Percentiles rank a stretch among this genome's conserved stretches.
Evolutionary conservation across 1,140 invertebrate species (phyloP).

Genomic region (Thalassaphorura encarpata): DNA sequence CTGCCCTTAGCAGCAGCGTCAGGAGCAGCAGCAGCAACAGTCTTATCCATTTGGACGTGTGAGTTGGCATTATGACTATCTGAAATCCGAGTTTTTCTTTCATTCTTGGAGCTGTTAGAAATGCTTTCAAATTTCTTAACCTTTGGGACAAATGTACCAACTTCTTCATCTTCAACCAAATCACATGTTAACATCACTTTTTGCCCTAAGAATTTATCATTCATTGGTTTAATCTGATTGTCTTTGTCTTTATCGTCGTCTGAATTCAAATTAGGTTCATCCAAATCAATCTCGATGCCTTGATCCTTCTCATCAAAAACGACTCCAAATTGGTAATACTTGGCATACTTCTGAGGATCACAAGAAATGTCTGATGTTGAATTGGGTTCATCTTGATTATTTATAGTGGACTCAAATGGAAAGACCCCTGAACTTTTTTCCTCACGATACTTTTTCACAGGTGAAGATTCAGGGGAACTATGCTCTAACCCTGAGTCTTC

Average conservation of each 20-base stretch:
- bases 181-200: conserved; percentile 19
- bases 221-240: conserved; percentile 5
- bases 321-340: conserved; percentile 32
- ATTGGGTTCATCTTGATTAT: neutral
- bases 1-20: no score
- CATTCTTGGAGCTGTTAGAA: neutral
- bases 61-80: neutral
- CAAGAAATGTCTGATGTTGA: conserved; percentile 14
- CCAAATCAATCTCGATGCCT: conserved; percentile 12
- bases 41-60: neutral
- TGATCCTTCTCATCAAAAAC: conserved; percentile 20
- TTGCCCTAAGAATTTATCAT: conserved; percentile 7
- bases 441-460: neutral
- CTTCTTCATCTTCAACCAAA: conserved; percentile 27
- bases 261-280: conserved; percentile 2
- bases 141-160: conserved; percentile 29
- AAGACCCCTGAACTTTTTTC: neutral
- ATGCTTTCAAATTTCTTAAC: no score
- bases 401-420: neutral
- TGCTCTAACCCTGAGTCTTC: conserved; percentile 28
- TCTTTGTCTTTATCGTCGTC: conserved; percentile 4
- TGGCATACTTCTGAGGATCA: conserved; percentile 28
- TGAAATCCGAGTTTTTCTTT: conserved; percentile 7
- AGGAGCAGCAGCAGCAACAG: conserved; percentile 2
- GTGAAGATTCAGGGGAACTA: conserved; percentile 22